Conservation (phyloP, 2,888 invertebrate genomes). For the Habrosyne pyritoides region DNA sequence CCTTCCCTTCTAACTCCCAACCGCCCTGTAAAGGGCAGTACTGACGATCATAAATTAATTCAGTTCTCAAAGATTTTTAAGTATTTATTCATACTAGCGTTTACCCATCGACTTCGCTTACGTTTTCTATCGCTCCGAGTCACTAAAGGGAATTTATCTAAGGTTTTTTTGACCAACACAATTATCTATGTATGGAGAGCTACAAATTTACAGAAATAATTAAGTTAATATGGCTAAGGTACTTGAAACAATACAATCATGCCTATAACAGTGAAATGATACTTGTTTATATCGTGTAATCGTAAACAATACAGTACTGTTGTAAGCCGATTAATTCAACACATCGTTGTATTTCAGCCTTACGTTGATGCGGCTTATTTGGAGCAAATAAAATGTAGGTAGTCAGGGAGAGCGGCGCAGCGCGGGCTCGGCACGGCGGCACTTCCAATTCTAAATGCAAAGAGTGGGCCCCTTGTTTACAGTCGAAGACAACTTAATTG, state of each 20-base stretch:
- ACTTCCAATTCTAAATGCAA: constrained; percentile 30
- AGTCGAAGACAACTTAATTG: constrained; percentile 31
- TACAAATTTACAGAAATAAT: too few species aligned
- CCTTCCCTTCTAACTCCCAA: constrained; percentile 25
- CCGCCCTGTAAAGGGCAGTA: constrained; percentile 29
- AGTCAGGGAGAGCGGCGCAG: background rate
- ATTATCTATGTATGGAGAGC: too few species aligned
- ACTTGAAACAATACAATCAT: background rate
- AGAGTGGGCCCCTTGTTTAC: constrained; percentile 31
- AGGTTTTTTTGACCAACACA: too few species aligned
- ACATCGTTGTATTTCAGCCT: constrained; percentile 16
- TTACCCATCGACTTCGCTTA: background rate
- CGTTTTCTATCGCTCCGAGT: background rate
- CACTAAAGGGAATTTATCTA: background rate
- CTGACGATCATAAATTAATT: constrained; percentile 24
- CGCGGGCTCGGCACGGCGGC: constrained; percentile 4
- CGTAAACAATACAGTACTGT: background rate
- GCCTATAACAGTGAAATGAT: background rate
- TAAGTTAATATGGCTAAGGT: too few species aligned
- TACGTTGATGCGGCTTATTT: constrained; percentile 22
- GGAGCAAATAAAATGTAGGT: constrained; percentile 30
- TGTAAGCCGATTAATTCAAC: constrained; percentile 15
- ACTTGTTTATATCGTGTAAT: background rate
- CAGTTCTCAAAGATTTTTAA: background rate
- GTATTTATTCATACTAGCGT: too few species aligned